These are phyloP conservation scores for Danionella cerebrum DNA, from an alignment of 2,113 vertebrate genomes.

Conservation along the genomic window DNA sequence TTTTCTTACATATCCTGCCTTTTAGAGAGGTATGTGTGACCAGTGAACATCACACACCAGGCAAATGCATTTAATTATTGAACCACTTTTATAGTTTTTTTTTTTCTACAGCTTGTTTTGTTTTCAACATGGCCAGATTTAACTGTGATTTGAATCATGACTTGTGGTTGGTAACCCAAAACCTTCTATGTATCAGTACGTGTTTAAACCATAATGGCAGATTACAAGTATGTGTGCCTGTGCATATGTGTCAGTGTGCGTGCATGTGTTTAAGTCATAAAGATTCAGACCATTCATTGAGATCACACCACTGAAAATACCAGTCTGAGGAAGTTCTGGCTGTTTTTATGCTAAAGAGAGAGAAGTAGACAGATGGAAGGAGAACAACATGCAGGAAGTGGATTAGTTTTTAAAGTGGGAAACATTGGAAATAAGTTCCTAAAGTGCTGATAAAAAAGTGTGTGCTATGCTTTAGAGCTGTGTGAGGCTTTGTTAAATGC, in stretches of 20 bases:
- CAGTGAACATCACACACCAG: too few relatives aligned
- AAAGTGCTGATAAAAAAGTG: constrained; percentile 14
- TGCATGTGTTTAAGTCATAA: neutral
- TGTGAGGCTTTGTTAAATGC: constrained; percentile 12
- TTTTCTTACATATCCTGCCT: too few relatives aligned
- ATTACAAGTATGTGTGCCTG: neutral
- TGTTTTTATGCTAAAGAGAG: neutral
- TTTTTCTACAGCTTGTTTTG: too few relatives aligned
- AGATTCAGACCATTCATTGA: neutral
- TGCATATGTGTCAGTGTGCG: too few relatives aligned
- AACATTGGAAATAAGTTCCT: neutral
- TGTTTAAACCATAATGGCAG: constrained; percentile 5
- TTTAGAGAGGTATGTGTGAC: too few relatives aligned
- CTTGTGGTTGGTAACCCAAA: neutral
- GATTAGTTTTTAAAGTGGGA: neutral
- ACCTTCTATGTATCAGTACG: neutral
- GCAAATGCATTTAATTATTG: too few relatives aligned
- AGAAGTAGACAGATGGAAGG: neutral
- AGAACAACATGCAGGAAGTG: neutral
- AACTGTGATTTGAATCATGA: neutral
- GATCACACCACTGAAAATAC: neutral
- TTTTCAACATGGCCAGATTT: too few relatives aligned
- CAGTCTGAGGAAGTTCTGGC: neutral
- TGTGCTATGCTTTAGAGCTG: neutral
- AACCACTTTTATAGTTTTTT: too few relatives aligned